Evolutionary conservation across 1,140 invertebrate genomes (phyloP).

Genomic region (Saccostrea echinata): DNA sequence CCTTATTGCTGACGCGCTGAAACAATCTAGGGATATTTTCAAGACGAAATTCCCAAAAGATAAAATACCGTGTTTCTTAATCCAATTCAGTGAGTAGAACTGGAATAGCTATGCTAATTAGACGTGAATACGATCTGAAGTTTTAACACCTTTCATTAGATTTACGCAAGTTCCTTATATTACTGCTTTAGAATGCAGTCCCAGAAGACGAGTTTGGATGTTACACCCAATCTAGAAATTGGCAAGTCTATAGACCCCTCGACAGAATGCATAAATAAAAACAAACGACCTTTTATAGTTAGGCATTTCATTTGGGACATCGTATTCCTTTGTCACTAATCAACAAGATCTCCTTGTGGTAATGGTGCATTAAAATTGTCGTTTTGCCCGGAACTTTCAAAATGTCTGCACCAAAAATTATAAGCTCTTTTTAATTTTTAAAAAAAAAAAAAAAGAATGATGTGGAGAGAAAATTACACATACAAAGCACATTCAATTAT

Average conservation of each 20-base stretch:
- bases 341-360: background rate
- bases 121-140: conserved; percentile 29
- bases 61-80: conserved; percentile 38
- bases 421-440: no score
- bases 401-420: no score
- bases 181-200: conserved; percentile 17
- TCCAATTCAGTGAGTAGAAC: conserved; percentile 24
- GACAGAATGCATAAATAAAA: conserved; percentile 16
- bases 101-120: conserved; percentile 29
- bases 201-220: conserved; percentile 12
- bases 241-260: background rate
- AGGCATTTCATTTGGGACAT: conserved; percentile 7
- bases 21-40: conserved; percentile 24
- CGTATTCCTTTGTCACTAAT: conserved; percentile 14
- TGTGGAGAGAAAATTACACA: no score
- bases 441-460: no score
- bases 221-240: conserved; percentile 35
- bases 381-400: background rate
- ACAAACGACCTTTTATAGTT: conserved; percentile 30
- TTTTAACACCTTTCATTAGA: conserved; percentile 32
- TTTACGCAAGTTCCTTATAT: conserved; percentile 24
- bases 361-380: background rate
- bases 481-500: no score
- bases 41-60: conserved; percentile 27
- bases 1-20: conserved; percentile 13